These are phyloP conservation scores for Diadromus collaris DNA, from an alignment of 2,888 invertebrate species.

Conservation along the genomic window DNA sequence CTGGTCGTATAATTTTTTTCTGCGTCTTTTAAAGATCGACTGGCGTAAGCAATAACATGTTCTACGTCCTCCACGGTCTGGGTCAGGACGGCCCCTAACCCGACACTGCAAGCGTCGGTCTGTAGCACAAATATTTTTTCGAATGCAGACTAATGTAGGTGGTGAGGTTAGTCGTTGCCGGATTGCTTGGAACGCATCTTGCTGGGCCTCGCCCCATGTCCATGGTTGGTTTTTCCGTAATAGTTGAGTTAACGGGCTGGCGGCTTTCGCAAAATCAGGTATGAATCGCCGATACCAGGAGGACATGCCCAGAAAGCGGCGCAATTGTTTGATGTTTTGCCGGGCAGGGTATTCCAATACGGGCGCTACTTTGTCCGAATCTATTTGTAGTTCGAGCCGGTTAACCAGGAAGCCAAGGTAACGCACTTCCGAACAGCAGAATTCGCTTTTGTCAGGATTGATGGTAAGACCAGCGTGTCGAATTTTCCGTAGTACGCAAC, in stretches of 20 bases:
- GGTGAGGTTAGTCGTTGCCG: constrained; percentile 36
- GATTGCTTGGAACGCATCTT: constrained; percentile 39
- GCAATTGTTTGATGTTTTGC: constrained; percentile 22
- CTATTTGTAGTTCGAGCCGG: neutral
- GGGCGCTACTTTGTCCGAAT: constrained; percentile 20
- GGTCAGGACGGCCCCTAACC: constrained; percentile 56
- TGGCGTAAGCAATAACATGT: constrained; percentile 47
- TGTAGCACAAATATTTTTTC: constrained; percentile 45
- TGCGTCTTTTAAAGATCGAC: neutral
- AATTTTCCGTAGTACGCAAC: constrained; percentile 63
- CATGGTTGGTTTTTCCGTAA: constrained; percentile 17
- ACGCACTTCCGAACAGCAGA: neutral
- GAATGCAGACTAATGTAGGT: constrained; percentile 58
- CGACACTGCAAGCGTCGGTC: constrained; percentile 57
- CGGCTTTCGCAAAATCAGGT: constrained; percentile 8
- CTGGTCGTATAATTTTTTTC: constrained; percentile 25
- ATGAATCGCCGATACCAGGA: constrained; percentile 48
- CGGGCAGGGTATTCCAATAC: constrained; percentile 14
- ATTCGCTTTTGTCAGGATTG: constrained; percentile 25
- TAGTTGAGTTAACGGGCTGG: constrained; percentile 7
- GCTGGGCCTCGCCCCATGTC: constrained; percentile 38
- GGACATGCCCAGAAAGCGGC: constrained; percentile 15
- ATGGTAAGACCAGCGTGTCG: constrained; percentile 63
- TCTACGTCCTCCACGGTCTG: constrained; percentile 48
- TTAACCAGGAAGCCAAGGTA: constrained; percentile 38